Conservation (phyloP, 2,888 invertebrate genomes). For the Hydroisotoma schaefferi region DNA sequence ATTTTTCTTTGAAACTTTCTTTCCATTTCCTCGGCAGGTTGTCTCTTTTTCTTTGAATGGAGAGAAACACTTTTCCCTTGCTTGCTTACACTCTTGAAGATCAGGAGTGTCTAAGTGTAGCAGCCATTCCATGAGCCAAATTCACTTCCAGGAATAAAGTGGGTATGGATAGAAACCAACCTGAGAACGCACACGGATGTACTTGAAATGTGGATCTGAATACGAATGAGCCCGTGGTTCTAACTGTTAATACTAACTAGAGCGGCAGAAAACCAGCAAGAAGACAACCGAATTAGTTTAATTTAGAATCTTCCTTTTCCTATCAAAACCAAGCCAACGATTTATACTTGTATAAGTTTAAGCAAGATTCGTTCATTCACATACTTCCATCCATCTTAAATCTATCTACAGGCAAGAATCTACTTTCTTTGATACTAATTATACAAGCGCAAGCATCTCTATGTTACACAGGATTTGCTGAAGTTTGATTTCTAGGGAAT, state of each 20-base stretch:
- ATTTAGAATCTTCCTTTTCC: slow-evolving; percentile 8
- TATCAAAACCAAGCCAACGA: too few species aligned
- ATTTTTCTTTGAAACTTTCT: slow-evolving; percentile 2
- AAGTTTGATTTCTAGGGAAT: too few species aligned
- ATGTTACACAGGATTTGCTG: too few species aligned
- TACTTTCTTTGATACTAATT: too few species aligned
- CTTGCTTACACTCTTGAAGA: too few species aligned
- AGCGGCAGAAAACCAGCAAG: neutral
- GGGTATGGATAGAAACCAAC: neutral
- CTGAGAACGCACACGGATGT: slow-evolving; percentile 10
- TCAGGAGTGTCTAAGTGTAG: neutral
- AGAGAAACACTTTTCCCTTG: neutral
- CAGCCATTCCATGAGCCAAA: too few species aligned
- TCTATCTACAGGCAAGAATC: too few species aligned
- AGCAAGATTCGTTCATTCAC: too few species aligned
- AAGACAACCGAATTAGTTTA: slow-evolving; percentile 6
- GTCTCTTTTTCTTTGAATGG: slow-evolving; percentile 10
- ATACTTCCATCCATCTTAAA: too few species aligned
- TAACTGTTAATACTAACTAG: neutral
- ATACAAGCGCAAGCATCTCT: too few species aligned
- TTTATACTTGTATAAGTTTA: too few species aligned
- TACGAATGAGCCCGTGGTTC: slow-evolving; percentile 7
- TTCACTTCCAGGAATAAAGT: neutral
- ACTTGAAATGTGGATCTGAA: slow-evolving; percentile 6
- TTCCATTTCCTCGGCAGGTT: slow-evolving; percentile 10